Evolutionary conservation across 2,888 invertebrate genomes (phyloP).

Genomic region (Limnephilus lunatus): DNA sequence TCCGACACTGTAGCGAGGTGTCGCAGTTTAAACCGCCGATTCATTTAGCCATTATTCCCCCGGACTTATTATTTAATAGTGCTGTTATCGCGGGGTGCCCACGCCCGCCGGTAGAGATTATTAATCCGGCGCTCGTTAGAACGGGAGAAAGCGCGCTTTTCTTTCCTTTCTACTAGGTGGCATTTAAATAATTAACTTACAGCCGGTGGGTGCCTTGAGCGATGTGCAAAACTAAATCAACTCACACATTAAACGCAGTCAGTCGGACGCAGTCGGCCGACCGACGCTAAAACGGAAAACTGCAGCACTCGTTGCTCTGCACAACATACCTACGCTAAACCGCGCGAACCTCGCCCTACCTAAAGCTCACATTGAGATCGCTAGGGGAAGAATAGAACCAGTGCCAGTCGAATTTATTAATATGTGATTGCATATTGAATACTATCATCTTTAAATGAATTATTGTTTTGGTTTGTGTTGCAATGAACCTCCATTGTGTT

Average conservation of each 20-base stretch:
- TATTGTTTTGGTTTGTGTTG: neutral
- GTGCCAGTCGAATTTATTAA: neutral
- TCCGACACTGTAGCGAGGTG: neutral
- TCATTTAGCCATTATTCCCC: neutral
- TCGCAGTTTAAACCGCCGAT: neutral
- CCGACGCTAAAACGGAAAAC: slow-evolving; percentile 23
- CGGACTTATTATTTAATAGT: neutral
- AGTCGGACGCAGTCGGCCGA: slow-evolving; percentile 34
- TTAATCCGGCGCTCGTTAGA: neutral
- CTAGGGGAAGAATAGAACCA: neutral
- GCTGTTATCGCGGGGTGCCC: slow-evolving; percentile 20
- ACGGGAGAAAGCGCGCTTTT: neutral
- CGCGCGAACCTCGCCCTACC: neutral
- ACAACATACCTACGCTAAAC: neutral
- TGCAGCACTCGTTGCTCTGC: slow-evolving; percentile 3
- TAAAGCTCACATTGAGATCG: neutral
- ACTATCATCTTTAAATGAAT: neutral
- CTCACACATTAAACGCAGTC: slow-evolving; percentile 22
- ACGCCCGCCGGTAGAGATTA: slow-evolving; percentile 13
- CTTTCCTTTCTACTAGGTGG: slow-evolving; percentile 22
- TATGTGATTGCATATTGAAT: neutral
- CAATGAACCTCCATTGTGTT: neutral
- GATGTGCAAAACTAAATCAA: slow-evolving; percentile 36
- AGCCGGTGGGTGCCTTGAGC: neutral
- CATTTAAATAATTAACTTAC: neutral